Evolutionary conservation across 2,888 invertebrate species (phyloP), one percentile per base, ranked within the genome.

Genomic region (Ochropleura plecta): DNA sequence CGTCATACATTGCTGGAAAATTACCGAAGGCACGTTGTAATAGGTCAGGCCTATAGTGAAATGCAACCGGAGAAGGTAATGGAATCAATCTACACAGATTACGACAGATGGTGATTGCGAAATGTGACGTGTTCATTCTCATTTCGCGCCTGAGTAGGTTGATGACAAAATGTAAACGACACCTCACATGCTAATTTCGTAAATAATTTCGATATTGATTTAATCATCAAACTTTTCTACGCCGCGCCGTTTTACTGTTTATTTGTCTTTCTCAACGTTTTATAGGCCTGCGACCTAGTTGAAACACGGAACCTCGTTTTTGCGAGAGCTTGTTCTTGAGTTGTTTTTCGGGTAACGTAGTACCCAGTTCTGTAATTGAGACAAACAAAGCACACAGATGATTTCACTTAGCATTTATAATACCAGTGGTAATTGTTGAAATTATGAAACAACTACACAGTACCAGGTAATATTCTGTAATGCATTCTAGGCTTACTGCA

Each of bases 51-150:
- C 42, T 55, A 16, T 60, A 76, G 48, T 40, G n/a, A 49, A 76
- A 66, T 62, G 49, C 49, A 62, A 64, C 46, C 64, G 3, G 20
- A 59, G 48, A 63, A 51, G 49, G 51, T 49, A 57, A 40, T 53
- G 48, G 40, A 79, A 65, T 82, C 63, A 64, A 77, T 77, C 78
- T 82, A 55, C 44, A 30, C 55, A 14, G 5, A 44, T 76, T 76
- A 73, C 76, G 74, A 76, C 74, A 76, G 48, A n/a, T 62, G 44
- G 44, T 18, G 42, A 30, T 76, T 81, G 74, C 76, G 49, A 49
- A 44, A 76, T 62, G 40, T 20, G 49, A 48, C 73, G 62, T 49
- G 48, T n/a, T 20, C 60, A 62, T 76, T 80, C 51, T 73, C 42
- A 76, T 20, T 57, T 76, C 81, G 55, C 74, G 40, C 62, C 44